Percentiles rank a stretch among this genome's conserved stretches.
Evolutionary conservation across 2,113 vertebrate genomes (phyloP).

Genomic region (Daphoenositta chrysoptera): DNA sequence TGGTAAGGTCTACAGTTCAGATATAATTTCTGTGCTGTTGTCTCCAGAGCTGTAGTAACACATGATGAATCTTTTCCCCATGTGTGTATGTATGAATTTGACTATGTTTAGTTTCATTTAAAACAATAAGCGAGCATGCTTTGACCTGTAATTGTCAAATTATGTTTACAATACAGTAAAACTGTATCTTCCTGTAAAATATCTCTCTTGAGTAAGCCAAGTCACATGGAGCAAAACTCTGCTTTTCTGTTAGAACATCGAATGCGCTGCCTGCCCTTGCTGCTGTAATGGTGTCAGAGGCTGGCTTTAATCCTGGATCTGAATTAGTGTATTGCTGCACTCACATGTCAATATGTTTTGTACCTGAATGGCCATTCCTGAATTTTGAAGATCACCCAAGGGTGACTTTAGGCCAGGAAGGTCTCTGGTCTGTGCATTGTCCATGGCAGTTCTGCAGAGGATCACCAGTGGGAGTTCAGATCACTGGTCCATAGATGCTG

Average conservation of each 20-base stretch:
- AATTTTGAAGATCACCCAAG: neutral
- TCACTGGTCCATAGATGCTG: neutral
- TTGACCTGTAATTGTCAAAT: constrained; percentile 1
- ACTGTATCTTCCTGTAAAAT: neutral
- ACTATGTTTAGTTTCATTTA: neutral
- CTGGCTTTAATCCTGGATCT: neutral
- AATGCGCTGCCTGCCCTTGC: neutral
- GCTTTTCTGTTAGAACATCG: neutral
- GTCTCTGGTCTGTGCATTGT: neutral
- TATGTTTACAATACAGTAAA: constrained; percentile 13
- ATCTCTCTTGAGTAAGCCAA: neutral
- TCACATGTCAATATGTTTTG: neutral
- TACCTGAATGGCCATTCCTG: neutral
- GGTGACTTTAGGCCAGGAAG: neutral
- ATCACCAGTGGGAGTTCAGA: neutral
- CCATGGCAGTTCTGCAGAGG: neutral
- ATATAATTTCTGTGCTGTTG: neutral
- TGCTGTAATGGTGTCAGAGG: neutral
- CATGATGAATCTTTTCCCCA: neutral
- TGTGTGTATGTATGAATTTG: neutral
- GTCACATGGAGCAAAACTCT: neutral
- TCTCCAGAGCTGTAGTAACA: neutral
- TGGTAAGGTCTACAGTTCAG: neutral
- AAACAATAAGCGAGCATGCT: neutral
- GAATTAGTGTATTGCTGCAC: neutral